These are phyloP conservation scores for Spheniscus humboldti DNA, from an alignment of 2,797 vertebrate species.

Conservation along the genomic window DNA sequence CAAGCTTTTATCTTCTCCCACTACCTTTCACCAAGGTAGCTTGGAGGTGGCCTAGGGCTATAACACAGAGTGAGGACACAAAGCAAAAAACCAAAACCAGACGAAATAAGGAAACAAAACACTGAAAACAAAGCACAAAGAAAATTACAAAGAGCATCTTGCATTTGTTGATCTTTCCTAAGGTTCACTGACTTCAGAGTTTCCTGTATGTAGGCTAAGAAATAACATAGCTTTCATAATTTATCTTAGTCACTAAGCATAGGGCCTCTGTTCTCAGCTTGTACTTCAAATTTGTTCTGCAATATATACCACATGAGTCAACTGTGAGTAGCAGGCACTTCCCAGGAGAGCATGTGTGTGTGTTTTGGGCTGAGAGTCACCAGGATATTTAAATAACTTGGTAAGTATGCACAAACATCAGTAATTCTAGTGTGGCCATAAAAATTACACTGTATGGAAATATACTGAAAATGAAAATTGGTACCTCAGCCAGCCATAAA, in stretches of 20 bases:
- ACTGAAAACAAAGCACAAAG: neutral
- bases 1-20: neutral
- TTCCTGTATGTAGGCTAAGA: constrained; percentile 51
- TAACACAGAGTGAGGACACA: neutral
- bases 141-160: constrained; percentile 19
- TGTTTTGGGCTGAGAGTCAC: constrained; percentile 27
- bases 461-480: constrained; percentile 11
- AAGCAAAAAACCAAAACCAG: neutral
- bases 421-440: constrained; percentile 33
- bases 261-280: constrained; percentile 44
- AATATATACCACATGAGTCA: constrained; percentile 46
- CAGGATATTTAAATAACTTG: constrained; percentile 27
- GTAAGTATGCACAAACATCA: constrained; percentile 30
- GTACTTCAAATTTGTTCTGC: constrained; percentile 29
- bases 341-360: constrained; percentile 25
- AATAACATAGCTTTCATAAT: constrained; percentile 47
- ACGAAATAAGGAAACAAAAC: neutral
- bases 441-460: constrained; percentile 43
- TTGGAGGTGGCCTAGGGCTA: neutral
- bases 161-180: constrained; percentile 50
- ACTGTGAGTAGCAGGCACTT: constrained; percentile 21
- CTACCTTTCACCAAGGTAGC: neutral
- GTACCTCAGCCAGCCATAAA: constrained; percentile 33
- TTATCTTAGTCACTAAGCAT: constrained; percentile 60
- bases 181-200: constrained; percentile 37